Conservation (phyloP, 2,888 invertebrate genomes). For the Rotaria socialis region DNA sequence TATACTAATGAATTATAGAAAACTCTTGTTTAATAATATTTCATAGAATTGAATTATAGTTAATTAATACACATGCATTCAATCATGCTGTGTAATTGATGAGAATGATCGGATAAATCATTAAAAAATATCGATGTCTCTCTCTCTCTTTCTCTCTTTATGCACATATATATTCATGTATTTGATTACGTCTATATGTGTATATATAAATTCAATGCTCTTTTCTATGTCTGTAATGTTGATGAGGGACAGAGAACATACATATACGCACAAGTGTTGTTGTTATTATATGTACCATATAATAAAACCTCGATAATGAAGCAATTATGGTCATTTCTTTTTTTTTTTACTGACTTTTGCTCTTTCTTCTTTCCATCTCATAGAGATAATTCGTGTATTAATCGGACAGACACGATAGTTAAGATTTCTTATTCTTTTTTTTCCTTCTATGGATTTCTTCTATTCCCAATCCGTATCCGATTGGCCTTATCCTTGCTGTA, state of each 20-base stretch:
- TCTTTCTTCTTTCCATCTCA: not conserved
- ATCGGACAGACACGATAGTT: slow-evolving; percentile 8
- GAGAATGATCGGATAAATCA: not conserved
- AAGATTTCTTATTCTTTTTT: not conserved
- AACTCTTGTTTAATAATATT: not conserved
- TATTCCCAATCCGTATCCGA: slow-evolving; percentile 17
- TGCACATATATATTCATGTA: not conserved
- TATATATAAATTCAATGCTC: not conserved
- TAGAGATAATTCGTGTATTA: slow-evolving; percentile 3
- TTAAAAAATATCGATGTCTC: slow-evolving; percentile 12
- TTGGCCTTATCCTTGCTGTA: not conserved
- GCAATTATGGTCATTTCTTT: slow-evolving; percentile 3
- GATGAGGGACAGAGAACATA: slow-evolving; percentile 1
- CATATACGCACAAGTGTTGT: not conserved
- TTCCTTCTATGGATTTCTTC: not conserved
- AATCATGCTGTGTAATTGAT: not conserved
- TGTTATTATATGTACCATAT: not conserved
- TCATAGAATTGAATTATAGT: not conserved
- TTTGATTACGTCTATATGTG: not conserved
- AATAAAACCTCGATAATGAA: slow-evolving; percentile 23
- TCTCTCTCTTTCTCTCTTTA: too few relatives aligned
- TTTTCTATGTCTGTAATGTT: slow-evolving; percentile 1
- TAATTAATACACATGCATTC: not conserved
- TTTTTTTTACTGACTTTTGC: not conserved
- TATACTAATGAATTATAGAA: too few relatives aligned